Conservation (phyloP, 2,888 invertebrate genomes). For the Autographa pulchrina region DNA sequence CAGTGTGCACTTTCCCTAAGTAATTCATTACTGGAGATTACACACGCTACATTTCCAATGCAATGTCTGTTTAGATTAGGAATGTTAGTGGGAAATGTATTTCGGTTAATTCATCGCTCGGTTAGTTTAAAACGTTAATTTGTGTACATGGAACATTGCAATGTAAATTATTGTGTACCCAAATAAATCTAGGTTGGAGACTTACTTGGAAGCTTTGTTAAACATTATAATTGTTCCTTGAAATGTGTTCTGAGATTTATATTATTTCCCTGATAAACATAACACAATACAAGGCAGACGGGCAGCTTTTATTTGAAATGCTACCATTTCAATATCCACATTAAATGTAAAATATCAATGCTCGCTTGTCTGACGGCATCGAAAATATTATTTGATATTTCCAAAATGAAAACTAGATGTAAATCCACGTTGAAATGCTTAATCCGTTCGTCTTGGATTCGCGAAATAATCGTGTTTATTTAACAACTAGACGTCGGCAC, state of each 20-base stretch:
- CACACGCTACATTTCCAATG: constrained; percentile 37
- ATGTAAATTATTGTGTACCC: constrained; percentile 41
- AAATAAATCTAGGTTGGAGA: constrained; percentile 27
- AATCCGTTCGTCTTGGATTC: constrained; percentile 54
- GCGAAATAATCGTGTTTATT: constrained; percentile 55
- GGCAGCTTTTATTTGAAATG: constrained; percentile 13
- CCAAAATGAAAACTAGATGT: constrained; percentile 40
- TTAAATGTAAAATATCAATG: constrained; percentile 12
- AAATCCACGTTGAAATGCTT: constrained; percentile 52
- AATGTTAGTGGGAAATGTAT: constrained; percentile 51
- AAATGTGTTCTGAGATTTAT: constrained; percentile 15
- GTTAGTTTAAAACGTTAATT: constrained; percentile 47
- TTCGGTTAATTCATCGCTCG: constrained; percentile 39
- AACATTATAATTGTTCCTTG: constrained; percentile 10
- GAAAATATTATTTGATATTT: constrained; percentile 46
- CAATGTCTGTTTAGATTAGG: constrained; percentile 38
- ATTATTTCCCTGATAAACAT: constrained; percentile 29
- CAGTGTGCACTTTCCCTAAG: constrained; percentile 45
- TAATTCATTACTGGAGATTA: constrained; percentile 65
- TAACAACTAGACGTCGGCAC: constrained; percentile 44
- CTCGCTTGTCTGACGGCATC: constrained; percentile 22
- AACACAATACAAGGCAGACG: constrained; percentile 20
- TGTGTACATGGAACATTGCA: constrained; percentile 29
- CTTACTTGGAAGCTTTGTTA: constrained; percentile 35
- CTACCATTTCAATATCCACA: not conserved